Percentiles rank a stretch among this genome's conserved stretches.
phyloP scores from a whole-genome alignment of 2,113 vertebrate genomes.

The Boulengeromyrus knoepffleri region DNA sequence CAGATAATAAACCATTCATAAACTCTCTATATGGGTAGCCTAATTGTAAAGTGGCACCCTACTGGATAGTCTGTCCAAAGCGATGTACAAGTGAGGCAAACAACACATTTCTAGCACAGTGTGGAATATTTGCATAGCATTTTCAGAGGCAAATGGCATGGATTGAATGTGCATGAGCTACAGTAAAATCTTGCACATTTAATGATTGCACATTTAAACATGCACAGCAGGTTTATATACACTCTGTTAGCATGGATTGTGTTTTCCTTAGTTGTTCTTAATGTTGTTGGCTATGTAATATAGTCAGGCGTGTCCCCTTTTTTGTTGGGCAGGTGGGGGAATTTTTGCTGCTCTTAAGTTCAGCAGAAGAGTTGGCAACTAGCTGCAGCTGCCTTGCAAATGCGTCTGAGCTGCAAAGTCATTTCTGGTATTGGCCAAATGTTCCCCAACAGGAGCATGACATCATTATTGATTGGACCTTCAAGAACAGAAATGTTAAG shows the following conservation, averaged over 20 bases:
- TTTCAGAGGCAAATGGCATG: not conserved
- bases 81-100: not conserved
- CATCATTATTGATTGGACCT: not conserved
- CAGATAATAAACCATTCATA: no score
- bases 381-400: not conserved
- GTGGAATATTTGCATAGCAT: not conserved
- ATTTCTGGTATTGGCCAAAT: not conserved
- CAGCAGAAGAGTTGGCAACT: slow-evolving; percentile 34
- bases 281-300: not conserved
- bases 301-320: not conserved
- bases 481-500: not conserved
- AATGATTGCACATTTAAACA: not conserved
- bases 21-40: no score
- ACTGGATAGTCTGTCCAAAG: not conserved
- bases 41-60: no score
- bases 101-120: not conserved
- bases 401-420: not conserved
- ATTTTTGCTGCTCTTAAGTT: slow-evolving; percentile 49
- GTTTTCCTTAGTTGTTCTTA: not conserved
- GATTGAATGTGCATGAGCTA: not conserved
- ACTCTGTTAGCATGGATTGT: not conserved
- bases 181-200: not conserved
- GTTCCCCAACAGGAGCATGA: not conserved
- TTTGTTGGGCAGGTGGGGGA: slow-evolving; percentile 48
- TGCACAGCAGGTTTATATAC: not conserved